A percentile compares a stretch with the other conserved stretches of the same genome.
Conservation (phyloP, 2,888 invertebrate species). For the Rotaria socialis region DNA sequence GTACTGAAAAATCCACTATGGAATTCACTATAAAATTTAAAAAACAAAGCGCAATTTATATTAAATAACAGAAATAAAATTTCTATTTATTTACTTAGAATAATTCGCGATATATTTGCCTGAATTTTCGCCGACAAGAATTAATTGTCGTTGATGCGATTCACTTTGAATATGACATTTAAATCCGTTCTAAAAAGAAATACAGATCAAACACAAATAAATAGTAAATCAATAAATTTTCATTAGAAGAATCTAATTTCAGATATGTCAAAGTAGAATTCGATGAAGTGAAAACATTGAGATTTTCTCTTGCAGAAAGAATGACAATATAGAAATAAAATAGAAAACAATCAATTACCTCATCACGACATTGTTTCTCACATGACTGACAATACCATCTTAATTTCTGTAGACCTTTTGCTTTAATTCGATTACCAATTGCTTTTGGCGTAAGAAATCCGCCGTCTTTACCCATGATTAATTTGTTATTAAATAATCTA, state of each 20-base stretch:
- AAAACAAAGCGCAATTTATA: neutral
- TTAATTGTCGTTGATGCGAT: constrained; percentile 87
- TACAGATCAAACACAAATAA: no score
- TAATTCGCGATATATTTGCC: constrained; percentile 84
- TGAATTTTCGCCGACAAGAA: constrained; percentile 90
- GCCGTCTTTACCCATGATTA: constrained; percentile 57
- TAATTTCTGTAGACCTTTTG: constrained; percentile 93
- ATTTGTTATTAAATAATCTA: neutral
- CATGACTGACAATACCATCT: constrained; percentile 99
- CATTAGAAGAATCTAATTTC: no score
- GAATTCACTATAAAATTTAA: constrained; percentile 66
- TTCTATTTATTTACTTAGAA: constrained; percentile 62
- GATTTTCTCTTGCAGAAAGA: no score
- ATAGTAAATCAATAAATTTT: no score
- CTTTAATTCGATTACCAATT: constrained; percentile 93
- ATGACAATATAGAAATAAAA: no score
- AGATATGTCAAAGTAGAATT: no score
- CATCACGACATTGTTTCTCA: constrained; percentile 95
- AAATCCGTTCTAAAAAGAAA: constrained; percentile 74
- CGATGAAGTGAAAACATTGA: no score
- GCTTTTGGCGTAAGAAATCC: constrained; percentile 78
- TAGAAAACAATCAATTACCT: constrained; percentile 58
- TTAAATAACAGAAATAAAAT: neutral
- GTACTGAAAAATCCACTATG: constrained; percentile 78
- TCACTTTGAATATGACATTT: constrained; percentile 98